Evolutionary conservation across 2,113 vertebrate genomes (phyloP).

Genomic region (Tragulus kanchil): DNA sequence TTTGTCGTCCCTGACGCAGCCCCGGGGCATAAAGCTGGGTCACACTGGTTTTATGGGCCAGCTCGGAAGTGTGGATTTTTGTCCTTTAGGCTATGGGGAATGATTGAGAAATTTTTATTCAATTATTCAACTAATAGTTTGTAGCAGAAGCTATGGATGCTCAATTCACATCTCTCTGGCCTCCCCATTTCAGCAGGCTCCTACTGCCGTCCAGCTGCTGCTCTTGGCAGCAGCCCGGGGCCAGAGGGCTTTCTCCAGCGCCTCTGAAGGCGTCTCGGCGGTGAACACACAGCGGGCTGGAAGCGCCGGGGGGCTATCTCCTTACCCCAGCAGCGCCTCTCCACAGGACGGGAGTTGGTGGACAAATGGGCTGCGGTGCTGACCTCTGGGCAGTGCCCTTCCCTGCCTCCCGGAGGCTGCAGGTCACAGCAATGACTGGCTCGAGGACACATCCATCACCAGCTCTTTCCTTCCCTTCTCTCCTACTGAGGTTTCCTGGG

Average conservation of each 20-base stretch:
- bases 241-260: not conserved
- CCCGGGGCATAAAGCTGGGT: not conserved
- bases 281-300: not conserved
- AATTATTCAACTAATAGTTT: constrained; percentile 47
- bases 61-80: not conserved
- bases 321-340: not conserved
- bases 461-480: not conserved
- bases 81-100: not conserved
- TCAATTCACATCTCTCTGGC: not conserved
- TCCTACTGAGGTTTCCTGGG: not conserved
- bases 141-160: not conserved
- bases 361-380: not conserved
- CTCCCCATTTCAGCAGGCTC: not conserved
- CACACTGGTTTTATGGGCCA: not conserved
- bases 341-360: not conserved
- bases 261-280: not conserved
- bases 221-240: not conserved
- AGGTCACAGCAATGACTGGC: not conserved
- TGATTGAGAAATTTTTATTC: not conserved
- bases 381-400: not conserved
- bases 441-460: not conserved
- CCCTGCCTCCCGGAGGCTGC: not conserved
- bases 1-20: not conserved
- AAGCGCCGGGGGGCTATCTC: not conserved
- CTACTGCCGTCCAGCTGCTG: not conserved